Percentiles rank a stretch among this genome's conserved stretches.
These are phyloP conservation scores for Cercopithecus petaurista DNA, from an alignment of 2,797 vertebrate genomes.

Conservation along the genomic window DNA sequence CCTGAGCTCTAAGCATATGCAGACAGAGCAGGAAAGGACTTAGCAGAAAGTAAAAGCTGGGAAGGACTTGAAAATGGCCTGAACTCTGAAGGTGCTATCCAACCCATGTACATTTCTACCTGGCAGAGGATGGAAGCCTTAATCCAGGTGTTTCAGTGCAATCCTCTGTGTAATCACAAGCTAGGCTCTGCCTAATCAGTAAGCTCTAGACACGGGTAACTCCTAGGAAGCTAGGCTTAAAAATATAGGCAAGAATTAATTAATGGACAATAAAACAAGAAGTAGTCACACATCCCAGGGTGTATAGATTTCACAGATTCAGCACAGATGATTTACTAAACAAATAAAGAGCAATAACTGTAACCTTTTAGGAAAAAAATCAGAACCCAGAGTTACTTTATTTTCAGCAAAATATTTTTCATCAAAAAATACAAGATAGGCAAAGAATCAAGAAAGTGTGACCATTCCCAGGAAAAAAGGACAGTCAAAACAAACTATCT, in stretches of 20 bases:
- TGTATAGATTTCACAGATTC: neutral
- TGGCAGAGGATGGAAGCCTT: neutral
- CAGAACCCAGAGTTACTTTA: neutral
- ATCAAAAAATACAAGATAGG: neutral
- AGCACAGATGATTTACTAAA: neutral
- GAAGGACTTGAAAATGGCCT: neutral
- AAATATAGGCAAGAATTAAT: neutral
- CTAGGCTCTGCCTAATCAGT: neutral
- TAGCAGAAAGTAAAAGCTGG: neutral
- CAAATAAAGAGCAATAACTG: neutral
- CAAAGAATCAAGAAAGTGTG: neutral
- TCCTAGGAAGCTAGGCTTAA: neutral
- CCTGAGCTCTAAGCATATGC: neutral
- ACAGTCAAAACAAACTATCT: neutral
- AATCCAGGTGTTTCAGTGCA: no score
- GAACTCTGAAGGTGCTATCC: neutral
- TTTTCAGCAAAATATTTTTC: conserved; percentile 5
- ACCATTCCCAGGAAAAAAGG: neutral
- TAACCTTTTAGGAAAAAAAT: neutral
- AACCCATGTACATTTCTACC: neutral
- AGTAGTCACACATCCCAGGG: neutral
- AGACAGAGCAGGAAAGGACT: neutral
- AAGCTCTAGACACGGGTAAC: neutral
- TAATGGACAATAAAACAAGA: neutral
- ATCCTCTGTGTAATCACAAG: neutral